Base-by-base conservation (phyloP, 1,140 invertebrate species). In the Papilio polyxenes region DNA sequence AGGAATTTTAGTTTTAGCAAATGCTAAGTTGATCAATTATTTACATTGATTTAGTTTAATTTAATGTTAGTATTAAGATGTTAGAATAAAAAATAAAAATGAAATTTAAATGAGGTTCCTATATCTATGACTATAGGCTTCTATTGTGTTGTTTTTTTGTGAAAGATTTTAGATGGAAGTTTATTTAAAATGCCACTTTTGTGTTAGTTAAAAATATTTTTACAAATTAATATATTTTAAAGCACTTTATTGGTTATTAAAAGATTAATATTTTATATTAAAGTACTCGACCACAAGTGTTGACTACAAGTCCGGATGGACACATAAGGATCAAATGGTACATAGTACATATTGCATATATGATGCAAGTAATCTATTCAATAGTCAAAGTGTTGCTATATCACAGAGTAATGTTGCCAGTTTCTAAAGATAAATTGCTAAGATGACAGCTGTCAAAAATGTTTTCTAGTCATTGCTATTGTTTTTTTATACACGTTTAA, bases 301-400 rank as follows among this genome's bases (percentile, higher is more conserved):
- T 78, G 13, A 82, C 65, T 17, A 79, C 83, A 11, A 83, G 78
- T 48, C 83, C 83, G 17, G 83, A 83, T 2, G 65, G 56, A 49
- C 53, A 65, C 56, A 44, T 81, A 31, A 78, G 72, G 44, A 83
- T 82, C 40, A 86, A 83, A 85, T 76, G 85, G 87, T 86, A 88
- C 75, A 84, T 85, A 75, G 78, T 87, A 83, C 82, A 85, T 82
- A 88, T 87, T 77, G 83, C 62, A n/a, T 87, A 87, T 80, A 83
- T 65, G 83, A 87, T 83, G 83, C 86, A 88, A 86, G 85, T 88
- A 81, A 65, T 65, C 40, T 79, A 13, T 80, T 37, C 48, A 48
- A n/a, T 20, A 37, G 40, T 48, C 8, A 13, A 11, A 69, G 37
- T 80, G 20, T 65, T 48, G 78, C 78, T 51, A 79, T 59, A 80